Base-by-base conservation (phyloP, 2,113 vertebrate genomes). In the Hippocampus barbouri region DNA sequence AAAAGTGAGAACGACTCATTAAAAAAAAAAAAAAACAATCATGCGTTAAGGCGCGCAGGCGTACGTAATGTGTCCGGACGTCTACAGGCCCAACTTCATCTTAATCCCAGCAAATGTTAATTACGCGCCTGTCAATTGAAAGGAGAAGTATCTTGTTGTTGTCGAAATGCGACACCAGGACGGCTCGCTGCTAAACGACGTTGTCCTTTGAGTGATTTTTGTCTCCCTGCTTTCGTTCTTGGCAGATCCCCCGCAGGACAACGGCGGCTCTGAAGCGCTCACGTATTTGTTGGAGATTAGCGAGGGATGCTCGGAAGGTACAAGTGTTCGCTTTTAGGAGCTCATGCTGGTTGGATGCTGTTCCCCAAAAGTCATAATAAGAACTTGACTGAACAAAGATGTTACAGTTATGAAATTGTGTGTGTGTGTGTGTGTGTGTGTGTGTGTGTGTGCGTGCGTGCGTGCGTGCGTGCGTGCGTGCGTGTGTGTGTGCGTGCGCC, bases 231-330 rank as follows among this genome's bases (percentile, higher is more conserved):
- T 61, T 6, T 8, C 6, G 15, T 1, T 18, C 12, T 10, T 5
- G 27, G 2, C 86, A 99, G 97, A 98, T 86, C 94, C 95, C 78
- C 97, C 97, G 1, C 92, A 94, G 80, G 97, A 98, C 86, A 95
- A 94, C 9, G 97, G 97, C 5, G 97, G 97, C 77, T 96, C 96
- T 1, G 95, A 95, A 85, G 96, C 95, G 79, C 91, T 98, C 0
- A 96, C 94, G 16, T 98, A 98, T 70, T 87, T 98, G 66, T 86
- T 99, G 65, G 96, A 99, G 89, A 93, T 95, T 81, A 95, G 95
- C 51, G 94, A 98, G 87, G 96, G 94, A 67, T 93, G 90, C 88
- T 94, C 91, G 21, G 96, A 98, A 94, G 96, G 97, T 98, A 87
- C 74, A 40, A n/a, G 2, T 7, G 12, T 23, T 5, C 34, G 43